Conservation (phyloP, 2,113 vertebrate species). For the Rhynchomys soricoides region DNA sequence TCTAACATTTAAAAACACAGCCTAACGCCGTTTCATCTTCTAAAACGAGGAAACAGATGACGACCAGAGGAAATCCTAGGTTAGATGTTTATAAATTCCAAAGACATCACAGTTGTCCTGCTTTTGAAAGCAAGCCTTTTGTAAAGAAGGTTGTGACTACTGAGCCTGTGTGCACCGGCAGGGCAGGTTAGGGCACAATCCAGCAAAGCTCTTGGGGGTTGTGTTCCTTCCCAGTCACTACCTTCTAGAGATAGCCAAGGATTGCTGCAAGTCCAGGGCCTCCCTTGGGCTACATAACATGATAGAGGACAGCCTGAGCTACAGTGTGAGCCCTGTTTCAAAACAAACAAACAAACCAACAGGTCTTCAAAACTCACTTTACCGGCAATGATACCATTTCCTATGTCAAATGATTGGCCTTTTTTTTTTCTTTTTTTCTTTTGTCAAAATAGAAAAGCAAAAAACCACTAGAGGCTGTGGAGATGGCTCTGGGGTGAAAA, state of each 20-base stretch:
- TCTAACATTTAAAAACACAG: constrained; percentile 64
- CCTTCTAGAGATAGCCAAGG: constrained; percentile 1
- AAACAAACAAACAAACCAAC: not conserved
- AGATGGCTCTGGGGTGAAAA: not conserved
- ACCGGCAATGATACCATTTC: not conserved
- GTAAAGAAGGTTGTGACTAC: constrained; percentile 70
- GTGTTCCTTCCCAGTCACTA: constrained; percentile 69
- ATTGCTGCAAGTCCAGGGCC: not conserved
- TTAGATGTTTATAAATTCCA: constrained; percentile 70
- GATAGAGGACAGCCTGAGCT: not conserved
- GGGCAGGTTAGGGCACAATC: constrained; percentile 68
- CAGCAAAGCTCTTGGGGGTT: constrained; percentile 63
- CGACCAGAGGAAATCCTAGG: constrained; percentile 67
- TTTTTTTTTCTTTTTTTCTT: not conserved
- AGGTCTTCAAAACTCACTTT: constrained; percentile 50
- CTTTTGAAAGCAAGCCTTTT: constrained; percentile 65
- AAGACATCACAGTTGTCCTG: constrained; percentile 54
- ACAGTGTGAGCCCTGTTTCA: not conserved
- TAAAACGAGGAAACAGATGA: constrained; percentile 74
- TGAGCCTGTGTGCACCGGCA: constrained; percentile 54
- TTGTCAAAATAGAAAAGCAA: not conserved
- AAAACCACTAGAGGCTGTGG: not conserved
- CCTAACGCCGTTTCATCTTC: constrained; percentile 58
- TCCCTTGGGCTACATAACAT: not conserved
- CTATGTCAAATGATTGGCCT: constrained; percentile 27